Percentiles rank a stretch among this genome's conserved stretches.
phyloP scores from a whole-genome alignment of 1,140 invertebrate genomes.

The Pseudomyrmex gracilis region DNA sequence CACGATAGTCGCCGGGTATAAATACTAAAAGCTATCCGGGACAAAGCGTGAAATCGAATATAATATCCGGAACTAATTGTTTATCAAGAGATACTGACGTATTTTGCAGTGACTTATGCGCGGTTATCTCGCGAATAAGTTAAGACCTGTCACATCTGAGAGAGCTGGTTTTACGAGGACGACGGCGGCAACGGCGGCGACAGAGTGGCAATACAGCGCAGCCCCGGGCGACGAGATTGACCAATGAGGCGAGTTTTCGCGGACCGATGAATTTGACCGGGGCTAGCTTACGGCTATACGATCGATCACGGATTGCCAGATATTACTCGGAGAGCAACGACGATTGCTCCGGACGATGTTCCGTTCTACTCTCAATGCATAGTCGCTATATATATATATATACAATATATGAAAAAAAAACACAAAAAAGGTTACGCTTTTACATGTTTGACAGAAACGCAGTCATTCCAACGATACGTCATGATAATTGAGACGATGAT shows the following conservation, averaged over 20 bases:
- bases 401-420: too few relatives aligned
- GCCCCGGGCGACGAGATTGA: conserved; percentile 6
- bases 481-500: neutral
- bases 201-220: conserved; percentile 66
- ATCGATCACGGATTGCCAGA: conserved; percentile 62
- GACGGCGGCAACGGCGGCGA: conserved; percentile 14
- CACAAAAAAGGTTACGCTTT: neutral
- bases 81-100: conserved; percentile 49
- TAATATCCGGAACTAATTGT: conserved; percentile 49
- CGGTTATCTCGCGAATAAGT: conserved; percentile 69
- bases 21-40: neutral
- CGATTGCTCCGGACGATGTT: conserved; percentile 25
- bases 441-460: neutral
- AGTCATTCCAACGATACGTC: neutral
- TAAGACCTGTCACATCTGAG: conserved; percentile 43
- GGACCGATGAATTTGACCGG: conserved; percentile 61
- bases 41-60: conserved; percentile 18
- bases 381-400: neutral
- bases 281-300: conserved; percentile 25
- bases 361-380: neutral
- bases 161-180: conserved; percentile 67
- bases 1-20: neutral
- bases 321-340: conserved; percentile 11
- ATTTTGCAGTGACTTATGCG: conserved; percentile 68
- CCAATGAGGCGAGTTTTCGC: conserved; percentile 52